A percentile compares a stretch with the other conserved stretches of the same genome.
Conservation (phyloP, 64 coral and sea anemone species). For the Anthopleura sola region DNA sequence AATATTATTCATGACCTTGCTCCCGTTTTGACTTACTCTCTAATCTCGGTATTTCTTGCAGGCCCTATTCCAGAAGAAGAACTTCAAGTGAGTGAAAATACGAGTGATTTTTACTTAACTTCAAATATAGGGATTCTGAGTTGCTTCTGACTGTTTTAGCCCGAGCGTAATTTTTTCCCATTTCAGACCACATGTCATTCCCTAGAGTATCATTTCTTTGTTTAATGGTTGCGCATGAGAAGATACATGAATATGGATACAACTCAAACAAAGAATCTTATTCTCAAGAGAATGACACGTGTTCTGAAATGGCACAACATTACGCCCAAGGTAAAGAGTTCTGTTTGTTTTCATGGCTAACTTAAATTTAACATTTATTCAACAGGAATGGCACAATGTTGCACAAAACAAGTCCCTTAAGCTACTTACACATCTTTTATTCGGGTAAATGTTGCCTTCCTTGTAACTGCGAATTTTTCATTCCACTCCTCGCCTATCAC, state of each 20-base stretch:
- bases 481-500: not conserved
- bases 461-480: not conserved
- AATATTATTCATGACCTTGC: too few species aligned
- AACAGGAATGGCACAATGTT: slow-evolving; percentile 45
- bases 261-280: too few species aligned
- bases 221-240: too few species aligned
- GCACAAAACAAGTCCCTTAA: slow-evolving; percentile 39
- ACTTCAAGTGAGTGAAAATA: slow-evolving; percentile 21
- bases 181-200: too few species aligned
- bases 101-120: not conserved
- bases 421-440: slow-evolving; percentile 59
- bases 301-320: too few species aligned
- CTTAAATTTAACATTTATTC: not conserved
- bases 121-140: not conserved
- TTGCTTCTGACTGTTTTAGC: too few species aligned
- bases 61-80: slow-evolving; percentile 24
- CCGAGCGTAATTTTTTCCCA: too few species aligned
- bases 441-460: slow-evolving; percentile 32
- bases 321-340: too few species aligned
- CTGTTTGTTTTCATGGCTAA: not conserved
- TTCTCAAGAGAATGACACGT: too few species aligned
- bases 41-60: not conserved
- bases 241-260: too few species aligned
- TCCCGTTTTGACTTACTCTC: too few species aligned
- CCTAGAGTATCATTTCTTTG: too few species aligned